A percentile compares a stretch with the other conserved stretches of the same genome.
Evolutionary conservation across 2,113 vertebrate genomes (phyloP).

Genomic region (Mormyrus lacerda): DNA sequence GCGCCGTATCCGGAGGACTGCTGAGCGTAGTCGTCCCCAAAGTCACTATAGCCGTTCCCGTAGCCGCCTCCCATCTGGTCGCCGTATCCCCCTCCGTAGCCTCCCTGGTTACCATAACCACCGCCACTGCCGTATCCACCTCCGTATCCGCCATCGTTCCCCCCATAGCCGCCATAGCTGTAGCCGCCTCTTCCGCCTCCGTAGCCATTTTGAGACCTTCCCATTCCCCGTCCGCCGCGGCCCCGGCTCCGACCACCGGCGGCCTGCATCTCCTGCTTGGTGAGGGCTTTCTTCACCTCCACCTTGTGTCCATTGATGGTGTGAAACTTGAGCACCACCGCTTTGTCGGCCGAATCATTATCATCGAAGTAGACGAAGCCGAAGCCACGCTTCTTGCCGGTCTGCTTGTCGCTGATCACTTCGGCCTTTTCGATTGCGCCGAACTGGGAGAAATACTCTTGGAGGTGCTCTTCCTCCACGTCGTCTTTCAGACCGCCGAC

Average conservation of each 20-base stretch:
- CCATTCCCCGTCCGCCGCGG: conserved; percentile 43
- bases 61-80: conserved; percentile 58
- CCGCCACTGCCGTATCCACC: conserved; percentile 47
- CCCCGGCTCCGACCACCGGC: conserved; percentile 61
- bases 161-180: conserved; percentile 62
- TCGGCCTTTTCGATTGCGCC: conserved; percentile 89
- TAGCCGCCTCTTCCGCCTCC: conserved; percentile 49
- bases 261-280: conserved; percentile 75
- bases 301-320: conserved; percentile 79
- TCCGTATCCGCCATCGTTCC: conserved; percentile 58
- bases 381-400: conserved; percentile 90
- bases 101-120: conserved; percentile 50
- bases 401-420: conserved; percentile 90
- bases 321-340: conserved; percentile 79
- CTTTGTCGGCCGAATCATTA: conserved; percentile 89
- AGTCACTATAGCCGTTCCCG: conserved; percentile 70
- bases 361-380: conserved; percentile 85
- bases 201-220: conserved; percentile 52
- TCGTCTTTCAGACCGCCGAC: conserved; percentile 90
- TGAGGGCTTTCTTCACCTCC: conserved; percentile 79
- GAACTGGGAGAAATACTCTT: conserved; percentile 83
- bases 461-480: conserved; percentile 79
- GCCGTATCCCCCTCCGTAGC: conserved; percentile 54
- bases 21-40: conserved; percentile 67
- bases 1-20: conserved; percentile 68